A percentile compares a stretch with the other conserved stretches of the same genome.
These are phyloP conservation scores for Ailuropoda melanoleuca DNA, from an alignment of 2,113 vertebrate genomes.

Conservation along the genomic window DNA sequence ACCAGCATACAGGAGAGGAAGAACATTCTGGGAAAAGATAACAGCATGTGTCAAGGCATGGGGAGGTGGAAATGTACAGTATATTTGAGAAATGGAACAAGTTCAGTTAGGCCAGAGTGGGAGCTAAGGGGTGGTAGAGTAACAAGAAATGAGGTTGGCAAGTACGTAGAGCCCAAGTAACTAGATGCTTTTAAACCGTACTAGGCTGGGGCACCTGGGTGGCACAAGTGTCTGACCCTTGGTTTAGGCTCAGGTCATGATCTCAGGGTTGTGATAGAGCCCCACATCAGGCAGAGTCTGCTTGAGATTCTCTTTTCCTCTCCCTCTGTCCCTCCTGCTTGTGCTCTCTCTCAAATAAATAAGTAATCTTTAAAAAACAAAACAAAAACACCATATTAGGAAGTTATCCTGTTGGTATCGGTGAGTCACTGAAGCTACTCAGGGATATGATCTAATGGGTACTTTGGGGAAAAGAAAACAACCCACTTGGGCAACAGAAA, in stretches of 20 bases:
- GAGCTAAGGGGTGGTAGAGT: not conserved
- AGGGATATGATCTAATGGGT: not conserved
- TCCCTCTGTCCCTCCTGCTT: not conserved
- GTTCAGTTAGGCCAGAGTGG: not conserved
- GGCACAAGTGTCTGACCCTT: not conserved
- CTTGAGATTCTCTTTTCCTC: not conserved
- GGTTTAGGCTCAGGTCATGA: not conserved
- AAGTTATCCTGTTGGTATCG: not conserved
- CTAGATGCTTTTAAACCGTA: not conserved
- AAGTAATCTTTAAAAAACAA: not conserved
- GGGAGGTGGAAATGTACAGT: not conserved
- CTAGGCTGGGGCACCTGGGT: not conserved
- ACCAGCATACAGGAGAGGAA: not conserved
- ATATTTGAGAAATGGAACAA: not conserved
- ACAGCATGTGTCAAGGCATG: not conserved
- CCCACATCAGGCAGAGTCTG: not conserved
- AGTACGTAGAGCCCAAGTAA: not conserved
- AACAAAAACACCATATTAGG: not conserved
- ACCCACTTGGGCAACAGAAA: not conserved
- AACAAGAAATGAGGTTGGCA: not conserved
- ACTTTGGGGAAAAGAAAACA: not conserved
- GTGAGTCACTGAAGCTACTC: not conserved
- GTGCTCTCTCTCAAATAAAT: not conserved
- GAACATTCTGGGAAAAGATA: not conserved
- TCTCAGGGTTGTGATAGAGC: not conserved